Percentiles rank a stretch among this genome's conserved stretches.
Conservation (phyloP, 2,113 vertebrate genomes). For the Peromyscus polionotus region DNA sequence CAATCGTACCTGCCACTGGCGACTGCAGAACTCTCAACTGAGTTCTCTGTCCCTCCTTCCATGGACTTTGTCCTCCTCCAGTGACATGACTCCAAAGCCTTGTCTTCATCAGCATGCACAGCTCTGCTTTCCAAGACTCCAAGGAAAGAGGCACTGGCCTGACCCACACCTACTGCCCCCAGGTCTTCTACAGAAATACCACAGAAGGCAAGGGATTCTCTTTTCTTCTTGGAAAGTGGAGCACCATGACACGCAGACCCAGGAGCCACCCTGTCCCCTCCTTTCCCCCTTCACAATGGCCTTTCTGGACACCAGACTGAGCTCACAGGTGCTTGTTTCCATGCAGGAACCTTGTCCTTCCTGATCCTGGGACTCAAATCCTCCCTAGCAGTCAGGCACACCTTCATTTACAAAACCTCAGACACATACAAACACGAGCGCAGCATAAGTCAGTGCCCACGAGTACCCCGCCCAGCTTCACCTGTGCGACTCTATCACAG, state of each 20-base stretch:
- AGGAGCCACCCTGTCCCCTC: too few species aligned
- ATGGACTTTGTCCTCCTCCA: slow-evolving; percentile 7
- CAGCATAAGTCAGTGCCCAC: neutral
- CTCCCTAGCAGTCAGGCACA: neutral
- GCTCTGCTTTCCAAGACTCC: neutral
- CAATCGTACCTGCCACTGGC: neutral
- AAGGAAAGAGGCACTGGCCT: neutral
- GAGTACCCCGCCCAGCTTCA: neutral
- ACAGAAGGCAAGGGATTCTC: neutral
- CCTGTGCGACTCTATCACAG: neutral
- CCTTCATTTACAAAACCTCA: slow-evolving; percentile 35
- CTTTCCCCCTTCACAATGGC: too few species aligned
- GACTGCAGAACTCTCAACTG: neutral
- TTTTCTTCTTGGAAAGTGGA: neutral
- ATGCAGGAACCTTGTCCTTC: neutral
- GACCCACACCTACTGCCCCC: neutral
- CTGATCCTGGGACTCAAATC: neutral
- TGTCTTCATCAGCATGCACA: neutral
- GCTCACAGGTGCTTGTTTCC: neutral
- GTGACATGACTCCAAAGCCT: neutral
- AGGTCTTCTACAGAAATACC: neutral
- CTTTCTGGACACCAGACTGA: neutral
- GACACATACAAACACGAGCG: neutral
- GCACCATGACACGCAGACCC: neutral
- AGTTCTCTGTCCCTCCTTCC: neutral